Evolutionary conservation across 1,140 invertebrate species (phyloP).

Genomic region (Meteorus sp.): DNA sequence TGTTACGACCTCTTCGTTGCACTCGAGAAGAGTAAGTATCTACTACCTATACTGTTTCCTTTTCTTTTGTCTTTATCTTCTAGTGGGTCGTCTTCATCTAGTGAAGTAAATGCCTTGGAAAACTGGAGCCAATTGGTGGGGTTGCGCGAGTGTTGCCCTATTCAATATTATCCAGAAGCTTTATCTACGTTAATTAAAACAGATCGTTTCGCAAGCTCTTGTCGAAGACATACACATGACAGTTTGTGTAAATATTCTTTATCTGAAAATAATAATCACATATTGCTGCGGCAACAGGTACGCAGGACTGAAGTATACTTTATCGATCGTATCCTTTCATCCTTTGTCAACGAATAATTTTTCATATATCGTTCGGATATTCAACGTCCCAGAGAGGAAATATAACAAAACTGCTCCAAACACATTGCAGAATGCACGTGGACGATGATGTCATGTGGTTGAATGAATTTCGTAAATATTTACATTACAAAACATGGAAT

Average conservation of each 20-base stretch:
- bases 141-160: neutral
- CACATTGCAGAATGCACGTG: too few relatives aligned
- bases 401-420: too few relatives aligned
- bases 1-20: neutral
- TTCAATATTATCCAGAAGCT: constrained; percentile 3
- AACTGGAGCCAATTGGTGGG: constrained; percentile 27
- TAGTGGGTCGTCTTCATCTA: neutral
- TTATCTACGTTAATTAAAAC: too few relatives aligned
- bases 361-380: too few relatives aligned
- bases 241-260: too few relatives aligned
- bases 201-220: neutral
- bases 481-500: too few relatives aligned
- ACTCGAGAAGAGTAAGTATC: neutral
- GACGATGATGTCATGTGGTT: too few relatives aligned
- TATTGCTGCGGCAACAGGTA: constrained; percentile 28
- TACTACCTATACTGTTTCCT: neutral
- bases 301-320: neutral
- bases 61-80: neutral
- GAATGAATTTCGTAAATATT: too few relatives aligned
- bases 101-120: constrained; percentile 5
- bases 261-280: too few relatives aligned
- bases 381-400: too few relatives aligned
- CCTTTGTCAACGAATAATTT: neutral
- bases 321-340: constrained; percentile 15
- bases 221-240: too few relatives aligned